Evolutionary conservation across 1,140 invertebrate genomes (phyloP).

Genomic region (Phymorhynchus buccinoides): DNA sequence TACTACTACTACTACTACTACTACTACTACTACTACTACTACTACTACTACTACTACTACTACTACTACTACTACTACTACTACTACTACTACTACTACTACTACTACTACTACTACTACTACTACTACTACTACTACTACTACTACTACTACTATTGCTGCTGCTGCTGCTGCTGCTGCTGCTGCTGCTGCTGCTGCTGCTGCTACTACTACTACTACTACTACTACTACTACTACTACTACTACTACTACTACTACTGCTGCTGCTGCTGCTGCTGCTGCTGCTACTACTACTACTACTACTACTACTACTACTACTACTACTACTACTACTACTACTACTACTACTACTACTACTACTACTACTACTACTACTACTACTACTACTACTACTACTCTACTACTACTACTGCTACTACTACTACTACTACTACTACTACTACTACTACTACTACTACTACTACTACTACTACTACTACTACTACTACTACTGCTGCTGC

Average conservation of each 20-base stretch:
- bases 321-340: constrained; percentile 16
- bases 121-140: constrained; percentile 17
- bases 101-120: constrained; percentile 16
- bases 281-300: constrained; percentile 9
- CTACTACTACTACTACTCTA: constrained; percentile 16
- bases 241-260: constrained; percentile 13
- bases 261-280: not conserved
- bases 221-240: constrained; percentile 16
- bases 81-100: constrained; percentile 13
- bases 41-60: constrained; percentile 13
- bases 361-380: constrained; percentile 14
- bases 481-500: too few species aligned
- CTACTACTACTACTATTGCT: constrained; percentile 13
- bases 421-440: constrained; percentile 16
- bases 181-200: not conserved
- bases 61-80: constrained; percentile 17
- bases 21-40: constrained; percentile 16
- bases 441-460: constrained; percentile 17
- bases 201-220: not conserved
- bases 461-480: constrained; percentile 15
- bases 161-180: not conserved
- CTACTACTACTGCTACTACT: too few species aligned
- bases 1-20: constrained; percentile 17
- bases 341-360: constrained; percentile 16
- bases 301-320: constrained; percentile 17